Conservation (phyloP, 1,140 invertebrate genomes). For the Macrostomum lignano region DNA sequence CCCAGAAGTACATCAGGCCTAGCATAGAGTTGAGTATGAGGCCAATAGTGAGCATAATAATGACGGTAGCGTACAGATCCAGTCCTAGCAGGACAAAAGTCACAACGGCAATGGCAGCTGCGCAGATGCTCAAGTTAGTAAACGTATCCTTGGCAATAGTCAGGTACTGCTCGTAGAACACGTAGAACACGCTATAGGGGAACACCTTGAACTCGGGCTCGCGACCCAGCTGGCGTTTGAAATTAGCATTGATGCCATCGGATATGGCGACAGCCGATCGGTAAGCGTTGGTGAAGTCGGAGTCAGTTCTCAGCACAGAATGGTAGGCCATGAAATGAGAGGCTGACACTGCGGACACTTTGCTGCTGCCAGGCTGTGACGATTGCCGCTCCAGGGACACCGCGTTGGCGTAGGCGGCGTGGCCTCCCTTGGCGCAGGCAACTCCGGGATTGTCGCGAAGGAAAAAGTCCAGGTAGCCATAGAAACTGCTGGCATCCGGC, state of each 20-base stretch:
- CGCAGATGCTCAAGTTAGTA: slow-evolving; percentile 43
- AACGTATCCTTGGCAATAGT: slow-evolving; percentile 50
- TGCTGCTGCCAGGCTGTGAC: background rate
- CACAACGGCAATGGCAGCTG: slow-evolving; percentile 45
- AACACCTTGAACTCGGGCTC: slow-evolving; percentile 34
- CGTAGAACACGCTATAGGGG: slow-evolving; percentile 69
- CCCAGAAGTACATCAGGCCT: slow-evolving; percentile 66
- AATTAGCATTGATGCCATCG: too few species aligned
- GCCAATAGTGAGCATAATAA: slow-evolving; percentile 41
- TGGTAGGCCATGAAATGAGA: slow-evolving; percentile 69
- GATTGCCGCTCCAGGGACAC: too few species aligned
- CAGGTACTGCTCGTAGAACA: slow-evolving; percentile 75
- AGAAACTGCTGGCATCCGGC: slow-evolving; percentile 35
- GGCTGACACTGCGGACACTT: slow-evolving; percentile 24
- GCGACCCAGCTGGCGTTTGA: too few species aligned
- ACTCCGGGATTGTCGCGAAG: slow-evolving; percentile 46
- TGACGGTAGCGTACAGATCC: slow-evolving; percentile 45
- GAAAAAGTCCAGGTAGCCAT: slow-evolving; percentile 45
- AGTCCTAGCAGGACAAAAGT: slow-evolving; percentile 55
- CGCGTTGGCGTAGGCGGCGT: slow-evolving; percentile 30
- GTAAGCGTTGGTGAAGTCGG: slow-evolving; percentile 49
- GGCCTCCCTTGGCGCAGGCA: slow-evolving; percentile 43
- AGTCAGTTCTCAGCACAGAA: slow-evolving; percentile 41
- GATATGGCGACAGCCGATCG: slow-evolving; percentile 41
- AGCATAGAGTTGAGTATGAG: slow-evolving; percentile 53